A percentile compares a stretch with the other conserved stretches of the same genome.
Evolutionary conservation across 2,797 vertebrate species (phyloP).

Genomic region (Bovichtus diacanthus): DNA sequence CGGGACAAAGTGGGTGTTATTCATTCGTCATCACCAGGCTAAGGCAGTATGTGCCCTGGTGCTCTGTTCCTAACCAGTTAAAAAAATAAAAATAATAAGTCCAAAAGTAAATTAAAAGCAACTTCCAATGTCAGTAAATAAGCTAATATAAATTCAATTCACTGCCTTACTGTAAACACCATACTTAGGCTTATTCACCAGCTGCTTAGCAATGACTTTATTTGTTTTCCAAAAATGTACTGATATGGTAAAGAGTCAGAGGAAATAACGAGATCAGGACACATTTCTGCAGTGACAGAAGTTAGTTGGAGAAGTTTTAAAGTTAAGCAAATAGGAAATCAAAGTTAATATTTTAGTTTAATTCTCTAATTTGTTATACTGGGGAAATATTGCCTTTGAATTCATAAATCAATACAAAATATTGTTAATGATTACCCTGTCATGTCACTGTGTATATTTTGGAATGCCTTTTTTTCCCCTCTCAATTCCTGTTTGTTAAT

Average conservation of each 20-base stretch:
- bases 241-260: neutral
- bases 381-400: neutral
- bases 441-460: neutral
- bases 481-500: neutral
- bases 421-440: neutral
- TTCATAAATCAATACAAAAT: neutral
- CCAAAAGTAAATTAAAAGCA: neutral
- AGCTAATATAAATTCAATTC: neutral
- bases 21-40: neutral
- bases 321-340: neutral
- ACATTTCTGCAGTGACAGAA: neutral
- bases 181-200: neutral
- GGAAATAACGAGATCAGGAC: neutral
- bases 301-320: neutral
- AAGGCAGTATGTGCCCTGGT: neutral
- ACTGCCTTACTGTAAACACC: neutral
- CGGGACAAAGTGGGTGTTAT: neutral
- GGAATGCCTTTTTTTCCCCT: neutral
- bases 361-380: neutral
- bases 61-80: neutral
- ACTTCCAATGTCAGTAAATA: neutral
- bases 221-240: neutral
- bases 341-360: neutral
- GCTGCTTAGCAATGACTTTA: neutral
- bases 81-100: neutral